Percentiles rank a stretch among this genome's conserved stretches.
phyloP scores from a whole-genome alignment of 2,888 invertebrate genomes.

The Chloromyia formosa region DNA sequence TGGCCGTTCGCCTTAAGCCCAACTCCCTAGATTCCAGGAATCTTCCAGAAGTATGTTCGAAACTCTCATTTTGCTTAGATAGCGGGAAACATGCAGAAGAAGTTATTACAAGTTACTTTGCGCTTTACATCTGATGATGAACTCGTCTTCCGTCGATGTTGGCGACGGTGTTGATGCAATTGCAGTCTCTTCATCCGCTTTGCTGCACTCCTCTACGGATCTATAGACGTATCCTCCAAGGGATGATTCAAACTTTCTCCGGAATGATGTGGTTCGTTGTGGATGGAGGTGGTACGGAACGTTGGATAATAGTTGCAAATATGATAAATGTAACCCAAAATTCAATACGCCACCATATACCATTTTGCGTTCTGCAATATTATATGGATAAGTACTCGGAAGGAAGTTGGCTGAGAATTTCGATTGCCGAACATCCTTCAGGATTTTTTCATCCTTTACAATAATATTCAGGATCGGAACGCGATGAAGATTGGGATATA shows the following conservation, averaged over 20 bases:
- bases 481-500: too few species aligned
- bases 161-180: constrained; percentile 3
- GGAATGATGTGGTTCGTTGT: neutral
- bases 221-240: neutral
- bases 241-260: constrained; percentile 12
- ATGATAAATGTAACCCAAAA: constrained; percentile 29
- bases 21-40: constrained; percentile 3
- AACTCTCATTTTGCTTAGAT: constrained; percentile 25
- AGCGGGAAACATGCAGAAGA: constrained; percentile 30
- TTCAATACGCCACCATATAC: constrained; percentile 9
- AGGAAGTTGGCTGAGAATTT: neutral
- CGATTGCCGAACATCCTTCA: neutral
- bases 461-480: neutral
- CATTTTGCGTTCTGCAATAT: neutral
- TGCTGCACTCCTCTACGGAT: neutral
- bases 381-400: constrained; percentile 2
- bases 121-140: constrained; percentile 39
- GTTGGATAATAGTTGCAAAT: constrained; percentile 30
- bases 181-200: neutral
- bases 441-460: neutral
- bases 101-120: constrained; percentile 39
- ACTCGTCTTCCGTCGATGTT: constrained; percentile 2
- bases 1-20: too few species aligned
- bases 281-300: neutral
- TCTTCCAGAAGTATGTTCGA: constrained; percentile 7